Evolutionary conservation across 2,888 invertebrate species (phyloP).

Genomic region (Lasius platythorax): DNA sequence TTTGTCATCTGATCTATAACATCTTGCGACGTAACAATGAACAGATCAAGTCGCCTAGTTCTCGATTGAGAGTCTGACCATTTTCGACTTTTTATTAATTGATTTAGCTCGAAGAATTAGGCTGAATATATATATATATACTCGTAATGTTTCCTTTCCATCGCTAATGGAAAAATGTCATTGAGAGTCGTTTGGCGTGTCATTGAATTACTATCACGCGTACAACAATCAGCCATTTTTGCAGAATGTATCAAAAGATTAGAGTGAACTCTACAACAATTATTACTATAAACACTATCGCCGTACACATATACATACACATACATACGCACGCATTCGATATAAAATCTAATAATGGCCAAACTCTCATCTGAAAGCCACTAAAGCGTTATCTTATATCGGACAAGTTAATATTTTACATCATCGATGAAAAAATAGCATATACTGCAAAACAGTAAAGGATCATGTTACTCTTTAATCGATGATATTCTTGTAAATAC

Average conservation of each 20-base stretch:
- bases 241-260: background rate
- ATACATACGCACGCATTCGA: background rate
- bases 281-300: background rate
- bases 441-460: background rate
- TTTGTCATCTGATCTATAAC: background rate
- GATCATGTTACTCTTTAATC: background rate
- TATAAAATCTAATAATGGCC: background rate
- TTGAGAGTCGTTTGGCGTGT: background rate
- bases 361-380: background rate
- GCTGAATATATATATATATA: background rate
- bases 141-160: background rate
- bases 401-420: background rate
- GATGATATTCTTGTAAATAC: constrained; percentile 8
- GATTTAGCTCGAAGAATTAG: background rate
- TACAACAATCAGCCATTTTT: background rate
- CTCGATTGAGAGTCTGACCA: background rate
- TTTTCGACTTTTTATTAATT: constrained; percentile 1
- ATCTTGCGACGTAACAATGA: background rate
- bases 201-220: background rate
- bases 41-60: background rate
- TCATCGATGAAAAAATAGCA: background rate
- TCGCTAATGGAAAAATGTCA: background rate
- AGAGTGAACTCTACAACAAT: background rate
- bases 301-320: background rate
- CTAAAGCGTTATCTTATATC: background rate